Evolutionary conservation across 2,797 vertebrate genomes (phyloP).

Genomic region (Spea hammondii): DNA sequence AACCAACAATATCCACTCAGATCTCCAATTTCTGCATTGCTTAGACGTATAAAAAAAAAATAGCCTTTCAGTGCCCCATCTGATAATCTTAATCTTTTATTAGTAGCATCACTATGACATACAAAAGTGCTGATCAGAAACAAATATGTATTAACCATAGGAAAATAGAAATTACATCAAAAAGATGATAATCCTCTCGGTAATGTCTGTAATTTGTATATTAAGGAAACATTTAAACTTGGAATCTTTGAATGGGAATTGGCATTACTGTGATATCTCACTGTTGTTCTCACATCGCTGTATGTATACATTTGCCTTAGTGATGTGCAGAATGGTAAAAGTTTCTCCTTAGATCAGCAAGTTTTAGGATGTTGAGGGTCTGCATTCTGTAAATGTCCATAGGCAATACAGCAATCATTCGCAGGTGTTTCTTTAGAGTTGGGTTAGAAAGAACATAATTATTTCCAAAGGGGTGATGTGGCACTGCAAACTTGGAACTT

Average conservation of each 20-base stretch:
- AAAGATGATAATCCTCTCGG: conserved; percentile 12
- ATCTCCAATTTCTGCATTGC: too few relatives aligned
- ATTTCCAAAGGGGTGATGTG: conserved; percentile 17
- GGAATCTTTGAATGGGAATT: not conserved
- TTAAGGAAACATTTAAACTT: conserved; percentile 2
- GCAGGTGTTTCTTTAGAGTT: conserved; percentile 12
- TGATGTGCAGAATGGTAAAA: not conserved
- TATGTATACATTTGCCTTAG: not conserved
- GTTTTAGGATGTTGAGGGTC: conserved; percentile 5
- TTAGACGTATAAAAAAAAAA: too few relatives aligned
- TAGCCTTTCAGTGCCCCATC: too few relatives aligned
- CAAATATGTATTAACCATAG: not conserved
- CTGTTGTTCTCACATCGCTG: conserved; percentile 1
- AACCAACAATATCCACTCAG: too few relatives aligned
- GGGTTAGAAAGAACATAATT: conserved; percentile 22
- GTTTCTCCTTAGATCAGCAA: conserved; percentile 7
- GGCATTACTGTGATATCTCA: conserved; percentile 8
- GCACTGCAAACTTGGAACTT: not conserved
- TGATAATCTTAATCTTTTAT: too few relatives aligned
- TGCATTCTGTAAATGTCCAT: not conserved
- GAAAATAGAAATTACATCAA: not conserved
- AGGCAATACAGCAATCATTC: not conserved
- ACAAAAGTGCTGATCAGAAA: conserved; percentile 12
- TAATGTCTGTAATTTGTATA: conserved; percentile 10
- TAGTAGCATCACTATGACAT: not conserved